Conservation (phyloP, 2,113 vertebrate species). For the Pipra filicauda region DNA sequence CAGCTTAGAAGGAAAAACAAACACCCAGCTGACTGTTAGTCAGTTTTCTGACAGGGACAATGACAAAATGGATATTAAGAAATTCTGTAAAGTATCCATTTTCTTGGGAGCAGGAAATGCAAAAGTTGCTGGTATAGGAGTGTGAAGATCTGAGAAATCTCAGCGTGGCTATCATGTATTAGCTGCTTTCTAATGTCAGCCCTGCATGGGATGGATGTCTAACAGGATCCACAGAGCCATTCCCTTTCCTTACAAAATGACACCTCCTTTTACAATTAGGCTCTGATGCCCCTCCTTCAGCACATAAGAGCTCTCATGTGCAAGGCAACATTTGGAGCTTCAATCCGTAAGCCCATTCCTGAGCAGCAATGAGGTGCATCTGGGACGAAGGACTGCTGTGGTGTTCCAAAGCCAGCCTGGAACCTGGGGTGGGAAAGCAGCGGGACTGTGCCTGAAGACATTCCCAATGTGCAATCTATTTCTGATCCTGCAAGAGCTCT, state of each 20-base stretch:
- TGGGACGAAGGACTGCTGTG: background rate
- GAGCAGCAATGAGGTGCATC: fast-evolving
- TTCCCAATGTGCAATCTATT: fast-evolving
- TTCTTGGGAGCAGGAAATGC: background rate
- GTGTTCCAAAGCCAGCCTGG: background rate
- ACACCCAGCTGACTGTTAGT: background rate
- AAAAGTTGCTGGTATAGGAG: background rate
- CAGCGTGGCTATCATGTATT: fast-evolving
- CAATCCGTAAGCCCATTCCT: background rate
- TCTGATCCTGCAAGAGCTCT: background rate
- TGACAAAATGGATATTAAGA: background rate
- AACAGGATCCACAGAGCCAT: background rate
- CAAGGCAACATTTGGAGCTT: background rate
- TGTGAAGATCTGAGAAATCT: background rate
- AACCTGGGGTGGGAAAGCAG: background rate
- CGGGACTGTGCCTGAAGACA: fast-evolving
- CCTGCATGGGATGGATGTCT: background rate
- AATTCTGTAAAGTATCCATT: background rate
- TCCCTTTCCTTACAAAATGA: background rate
- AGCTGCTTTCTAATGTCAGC: background rate
- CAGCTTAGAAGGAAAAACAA: background rate
- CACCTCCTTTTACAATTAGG: background rate
- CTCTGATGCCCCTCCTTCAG: background rate
- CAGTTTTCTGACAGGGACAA: background rate
- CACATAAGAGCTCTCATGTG: background rate